Base-by-base conservation (phyloP, 1,140 invertebrate genomes). In the Brachionus calyciflorus region DNA sequence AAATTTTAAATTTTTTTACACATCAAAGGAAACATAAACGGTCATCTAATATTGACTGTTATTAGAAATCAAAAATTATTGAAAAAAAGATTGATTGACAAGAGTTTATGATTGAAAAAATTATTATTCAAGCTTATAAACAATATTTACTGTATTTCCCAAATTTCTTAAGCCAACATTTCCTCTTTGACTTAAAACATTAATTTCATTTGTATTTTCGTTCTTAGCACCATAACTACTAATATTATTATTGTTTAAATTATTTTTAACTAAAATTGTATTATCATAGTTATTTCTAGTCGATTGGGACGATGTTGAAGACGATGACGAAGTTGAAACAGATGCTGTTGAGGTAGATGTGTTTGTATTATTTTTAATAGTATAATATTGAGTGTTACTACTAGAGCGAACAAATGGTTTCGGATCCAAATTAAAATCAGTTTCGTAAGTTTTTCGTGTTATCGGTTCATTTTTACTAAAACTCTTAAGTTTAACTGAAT, bases 111-210 rank as follows among this genome's bases (percentile, higher is more conserved):
- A n/a, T n/a, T n/a, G n/a, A n/a, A n/a, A n/a, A n/a, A n/a, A n/a
- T n/a, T n/a, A n/a, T n/a, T n/a, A n/a, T n/a, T n/a, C n/a, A n/a
- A n/a, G n/a, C n/a, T n/a, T n/a, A 12, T 57, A 65, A 65, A 17
- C 48, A 14, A 28, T 48, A 69, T 41, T 87, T 82, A 90, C 89
- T 53, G 93, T 94, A 85, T 95, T 95, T 81, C 93, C 93, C 81
- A 96, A 92, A 85, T 96, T 96, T 81, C 91, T 88, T 30, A 96
- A 87, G 14, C 93, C 93, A 60, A 37, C n/a, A 33, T 60, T 60
- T 17, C 55, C 55, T 10, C 55, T 28, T 7, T 60, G 28, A 21
- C 28, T 30, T 33, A 33, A 60, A 17, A 37, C 19, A 6, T 60
- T 37, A 33, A 37, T 37, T 60, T 60, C 55, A 17, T 4, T 33